Evolutionary conservation across 2,113 vertebrate species (phyloP).

Genomic region (Erinaceus europaeus): DNA sequence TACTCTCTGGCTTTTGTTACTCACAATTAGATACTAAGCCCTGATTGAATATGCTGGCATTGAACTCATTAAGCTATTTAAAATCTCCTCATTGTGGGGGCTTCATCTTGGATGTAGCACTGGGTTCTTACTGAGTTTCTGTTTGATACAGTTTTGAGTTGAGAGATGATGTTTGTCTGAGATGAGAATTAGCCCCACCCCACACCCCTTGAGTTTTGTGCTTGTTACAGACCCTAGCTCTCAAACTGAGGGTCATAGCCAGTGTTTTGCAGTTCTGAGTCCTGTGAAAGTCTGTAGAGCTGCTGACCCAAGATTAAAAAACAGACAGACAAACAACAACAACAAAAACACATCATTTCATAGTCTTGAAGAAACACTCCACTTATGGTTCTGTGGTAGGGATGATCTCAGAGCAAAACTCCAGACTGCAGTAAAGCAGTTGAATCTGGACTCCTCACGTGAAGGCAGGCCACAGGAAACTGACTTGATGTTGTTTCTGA

Average conservation of each 20-base stretch:
- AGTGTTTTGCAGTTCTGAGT: neutral
- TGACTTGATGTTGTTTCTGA: neutral
- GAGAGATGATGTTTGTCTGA: neutral
- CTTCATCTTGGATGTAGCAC: neutral
- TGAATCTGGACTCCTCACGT: neutral
- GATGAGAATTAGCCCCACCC: neutral
- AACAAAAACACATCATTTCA: slow-evolving; percentile 1
- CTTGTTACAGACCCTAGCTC: neutral
- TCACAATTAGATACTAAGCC: neutral
- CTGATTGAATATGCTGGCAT: neutral
- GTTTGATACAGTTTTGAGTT: neutral
- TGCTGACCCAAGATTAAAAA: slow-evolving; percentile 20
- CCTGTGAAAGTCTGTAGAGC: neutral
- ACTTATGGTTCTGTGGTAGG: neutral
- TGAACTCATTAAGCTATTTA: neutral
- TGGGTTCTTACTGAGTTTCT: slow-evolving; percentile 17
- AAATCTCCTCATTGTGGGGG: neutral
- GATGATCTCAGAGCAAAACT: neutral
- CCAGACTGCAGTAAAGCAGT: neutral
- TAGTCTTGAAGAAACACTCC: neutral
- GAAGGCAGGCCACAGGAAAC: neutral
- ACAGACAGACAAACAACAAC: too few species aligned
- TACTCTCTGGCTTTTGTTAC: neutral
- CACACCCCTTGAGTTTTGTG: neutral
- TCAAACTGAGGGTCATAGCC: neutral